Base-by-base conservation (phyloP, 1,140 invertebrate species). In the Drosophila triauraria region DNA sequence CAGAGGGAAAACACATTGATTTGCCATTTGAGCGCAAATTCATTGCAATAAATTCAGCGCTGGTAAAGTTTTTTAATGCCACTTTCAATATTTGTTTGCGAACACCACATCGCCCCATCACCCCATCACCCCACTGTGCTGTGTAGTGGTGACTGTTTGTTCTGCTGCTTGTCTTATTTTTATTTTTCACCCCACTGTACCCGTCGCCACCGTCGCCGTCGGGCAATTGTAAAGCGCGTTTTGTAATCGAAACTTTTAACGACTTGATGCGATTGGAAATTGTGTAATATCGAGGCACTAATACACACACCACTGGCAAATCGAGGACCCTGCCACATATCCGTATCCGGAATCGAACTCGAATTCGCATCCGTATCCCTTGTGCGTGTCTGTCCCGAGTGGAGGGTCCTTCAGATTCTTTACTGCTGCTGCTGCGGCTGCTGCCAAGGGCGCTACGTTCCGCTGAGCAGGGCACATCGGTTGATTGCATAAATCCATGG, bases 171-270 rank as follows among this genome's bases (percentile, higher is more conserved):
- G 56, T 72, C 72, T 51, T 75, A 53, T 62, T 75, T 64, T 75
- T 62, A 27, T 53, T 74, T 76, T 48, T n/a, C 71, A 43, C 38
- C 15, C 30, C n/a, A 9, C 8, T 25, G 40, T 25, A 30, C 17
- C 40, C 40, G 23, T 9, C 27, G 1, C 4, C 13, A 13, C 42
- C 10, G 46, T 6, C 20, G 61, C 67, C 71, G 12, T 51, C 38
- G 63, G 82, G 84, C 80, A 87, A 87, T 87, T 87, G 83, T 87
- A 78, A 87, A 87, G 77, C 83, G 83, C 84, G 85, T 90, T 88
- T 83, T 84, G 84, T 88, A 88, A 88, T 88, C 84, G 84, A 88
- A 88, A 88, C 84, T 88, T 88, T 88, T 88, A 88, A 88, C 84
- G 84, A 88, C 85, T 88, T 88, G 84, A 88, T 88, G 84, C 84